A percentile compares a stretch with the other conserved stretches of the same genome.
Conservation (phyloP, 2,888 invertebrate species). For the Caenorhabditis angaria region DNA sequence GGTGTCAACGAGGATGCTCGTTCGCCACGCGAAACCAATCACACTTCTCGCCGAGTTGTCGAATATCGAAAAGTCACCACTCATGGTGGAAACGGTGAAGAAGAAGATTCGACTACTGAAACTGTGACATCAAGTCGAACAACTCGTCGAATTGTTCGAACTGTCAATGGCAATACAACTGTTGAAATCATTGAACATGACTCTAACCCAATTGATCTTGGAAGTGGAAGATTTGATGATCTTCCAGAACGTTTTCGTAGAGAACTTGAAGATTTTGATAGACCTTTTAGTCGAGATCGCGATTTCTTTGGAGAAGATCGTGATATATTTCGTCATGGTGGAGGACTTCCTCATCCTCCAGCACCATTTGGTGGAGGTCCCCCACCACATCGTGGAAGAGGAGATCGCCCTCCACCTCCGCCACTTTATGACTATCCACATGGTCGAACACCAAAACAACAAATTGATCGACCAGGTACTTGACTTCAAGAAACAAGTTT, state of each 20-base stretch:
- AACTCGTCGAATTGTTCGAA: conserved; percentile 10
- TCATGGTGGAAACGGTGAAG: conserved; percentile 13
- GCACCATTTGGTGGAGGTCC: not conserved
- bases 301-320: too few species aligned
- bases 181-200: conserved; percentile 9
- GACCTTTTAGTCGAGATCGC: not conserved
- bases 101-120: conserved; percentile 15
- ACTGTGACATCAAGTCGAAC: conserved; percentile 1
- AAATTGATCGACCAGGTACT: not conserved
- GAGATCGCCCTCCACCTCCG: not conserved
- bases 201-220: not conserved
- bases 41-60: conserved; percentile 2
- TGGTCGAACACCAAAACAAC: not conserved
- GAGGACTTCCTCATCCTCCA: too few species aligned
- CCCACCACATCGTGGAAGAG: not conserved
- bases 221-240: not conserved
- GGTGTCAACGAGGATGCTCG: conserved; percentile 5
- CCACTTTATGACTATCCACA: not conserved
- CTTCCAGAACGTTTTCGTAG: not conserved
- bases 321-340: too few species aligned
- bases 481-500: not conserved
- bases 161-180: conserved; percentile 16
- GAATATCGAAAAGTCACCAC: conserved; percentile 18
- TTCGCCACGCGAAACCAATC: not conserved
- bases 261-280: not conserved